Conservation (phyloP, 2,113 vertebrate species). For the Nannobrachium achirus region DNA sequence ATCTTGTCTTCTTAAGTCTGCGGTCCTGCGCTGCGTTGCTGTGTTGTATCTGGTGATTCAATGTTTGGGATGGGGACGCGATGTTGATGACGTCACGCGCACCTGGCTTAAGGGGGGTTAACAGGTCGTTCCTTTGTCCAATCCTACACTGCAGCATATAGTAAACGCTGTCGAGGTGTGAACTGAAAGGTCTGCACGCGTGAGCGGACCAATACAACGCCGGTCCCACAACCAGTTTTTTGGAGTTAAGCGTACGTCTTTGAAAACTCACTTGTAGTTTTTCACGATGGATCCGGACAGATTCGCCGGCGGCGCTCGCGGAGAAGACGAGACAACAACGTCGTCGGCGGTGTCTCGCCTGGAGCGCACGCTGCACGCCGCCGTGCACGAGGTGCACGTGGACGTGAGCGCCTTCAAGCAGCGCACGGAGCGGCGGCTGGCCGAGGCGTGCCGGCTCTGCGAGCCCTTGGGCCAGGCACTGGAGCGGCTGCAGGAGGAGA, state of each 20-base stretch:
- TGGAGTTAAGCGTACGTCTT: too few species aligned
- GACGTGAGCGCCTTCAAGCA: slow-evolving; percentile 88
- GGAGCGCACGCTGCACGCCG: slow-evolving; percentile 81
- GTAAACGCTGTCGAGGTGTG: too few species aligned
- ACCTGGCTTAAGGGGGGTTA: too few species aligned
- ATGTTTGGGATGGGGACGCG: too few species aligned
- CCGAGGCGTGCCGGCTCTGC: slow-evolving; percentile 80
- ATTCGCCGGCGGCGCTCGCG: neutral
- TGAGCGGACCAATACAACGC: neutral
- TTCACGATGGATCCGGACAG: slow-evolving; percentile 44
- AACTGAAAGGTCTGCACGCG: too few species aligned
- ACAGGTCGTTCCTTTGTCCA: too few species aligned
- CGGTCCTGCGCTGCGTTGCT: too few species aligned
- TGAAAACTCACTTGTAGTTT: neutral
- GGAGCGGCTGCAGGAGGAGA: slow-evolving; percentile 87
- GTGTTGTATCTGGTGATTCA: too few species aligned
- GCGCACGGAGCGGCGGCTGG: slow-evolving; percentile 84
- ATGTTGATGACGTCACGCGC: too few species aligned
- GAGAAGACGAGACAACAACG: slow-evolving; percentile 57
- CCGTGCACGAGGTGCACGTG: slow-evolving; percentile 84
- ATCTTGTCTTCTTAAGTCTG: too few species aligned
- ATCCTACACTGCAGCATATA: too few species aligned
- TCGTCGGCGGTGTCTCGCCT: slow-evolving; percentile 81
- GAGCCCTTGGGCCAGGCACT: slow-evolving; percentile 83
- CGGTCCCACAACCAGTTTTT: neutral